Evolutionary conservation across 2,888 invertebrate genomes (phyloP).

Genomic region (Scrobipalpa atriplicella): DNA sequence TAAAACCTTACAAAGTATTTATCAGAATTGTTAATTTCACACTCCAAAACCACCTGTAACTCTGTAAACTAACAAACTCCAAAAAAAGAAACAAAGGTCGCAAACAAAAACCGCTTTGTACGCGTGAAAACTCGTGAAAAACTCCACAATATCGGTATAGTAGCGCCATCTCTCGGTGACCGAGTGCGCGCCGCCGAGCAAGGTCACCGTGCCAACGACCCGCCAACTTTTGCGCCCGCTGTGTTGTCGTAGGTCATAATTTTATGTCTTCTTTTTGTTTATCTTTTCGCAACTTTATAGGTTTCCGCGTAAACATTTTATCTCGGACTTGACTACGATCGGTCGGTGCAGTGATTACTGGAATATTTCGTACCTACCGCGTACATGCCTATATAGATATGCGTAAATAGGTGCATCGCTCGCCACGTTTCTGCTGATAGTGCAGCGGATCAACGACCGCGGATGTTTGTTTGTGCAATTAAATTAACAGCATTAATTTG

Average conservation of each 20-base stretch:
- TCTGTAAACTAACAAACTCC: neutral
- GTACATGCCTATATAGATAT: neutral
- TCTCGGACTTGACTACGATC: conserved; percentile 5
- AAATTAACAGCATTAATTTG: conserved; percentile 29
- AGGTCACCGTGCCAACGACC: conserved; percentile 81
- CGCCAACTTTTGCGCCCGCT: conserved; percentile 81
- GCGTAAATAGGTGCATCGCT: conserved; percentile 7
- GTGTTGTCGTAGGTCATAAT: conserved; percentile 83
- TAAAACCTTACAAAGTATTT: no score
- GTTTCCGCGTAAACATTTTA: conserved; percentile 67
- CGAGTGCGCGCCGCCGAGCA: conserved; percentile 56
- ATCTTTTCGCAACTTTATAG: conserved; percentile 81
- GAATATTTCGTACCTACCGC: neutral
- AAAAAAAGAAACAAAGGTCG: neutral
- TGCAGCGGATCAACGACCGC: conserved; percentile 34
- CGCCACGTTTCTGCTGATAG: conserved; percentile 11
- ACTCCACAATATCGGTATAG: conserved; percentile 33
- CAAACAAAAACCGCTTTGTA: neutral
- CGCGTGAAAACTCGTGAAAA: conserved; percentile 14
- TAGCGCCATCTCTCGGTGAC: conserved; percentile 69
- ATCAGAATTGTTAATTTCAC: neutral
- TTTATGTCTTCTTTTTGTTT: conserved; percentile 83
- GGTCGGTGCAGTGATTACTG: neutral
- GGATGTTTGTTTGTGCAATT: conserved; percentile 37
- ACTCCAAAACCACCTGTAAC: conserved; percentile 10